Base-by-base conservation (phyloP, 2,113 vertebrate species). In the Balaenoptera acutorostrata region DNA sequence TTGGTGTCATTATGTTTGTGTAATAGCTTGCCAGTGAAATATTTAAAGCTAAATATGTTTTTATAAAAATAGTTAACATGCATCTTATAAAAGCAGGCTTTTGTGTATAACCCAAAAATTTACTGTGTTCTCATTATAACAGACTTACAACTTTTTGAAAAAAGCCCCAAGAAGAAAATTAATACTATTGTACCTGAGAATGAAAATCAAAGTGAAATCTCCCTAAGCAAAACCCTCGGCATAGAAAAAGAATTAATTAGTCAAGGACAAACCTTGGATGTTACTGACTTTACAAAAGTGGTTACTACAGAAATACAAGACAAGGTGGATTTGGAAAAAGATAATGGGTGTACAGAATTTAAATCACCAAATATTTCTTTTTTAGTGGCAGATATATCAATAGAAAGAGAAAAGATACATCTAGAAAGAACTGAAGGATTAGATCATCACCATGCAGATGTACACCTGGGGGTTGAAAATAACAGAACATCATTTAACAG, bases 131-230 rank as follows among this genome's bases (percentile, higher is more conserved):
- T 98, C 78, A 90, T 90, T 82, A 86, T 97, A 96, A 93, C 97
- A 99, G 99, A 95, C 97, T 90, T 96, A 95, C 95, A 97, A 86
- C 90, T 86, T 97, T 93, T 96, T 98, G 98, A 98, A 92, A 98
- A 97, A 77, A 97, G 39, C 90, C 88, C 82, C 96, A 98, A 97
- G 95, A 97, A 89, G 95, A 96, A 98, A 97, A 84, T 72, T 96
- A 92, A 98, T 83, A 94, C 66, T 93, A 49, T 85, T 80, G 39
- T 88, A 77, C 94, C 49, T 98, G 55, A 69, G 75, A 93, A 98
- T 85, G 83, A 97, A 98, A 98, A 98, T 90, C 98, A 98, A 97
- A 98, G 95, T 97, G 98, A 99, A 98, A 97, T 95, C 95, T 98
- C 98, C 97, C 98, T 97, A 89, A 96, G 82, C 98, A 98, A 98